These are phyloP conservation scores for Echinarachnius parma DNA, from an alignment of 53 echinoderm and acorn worm species.

Conservation along the genomic window DNA sequence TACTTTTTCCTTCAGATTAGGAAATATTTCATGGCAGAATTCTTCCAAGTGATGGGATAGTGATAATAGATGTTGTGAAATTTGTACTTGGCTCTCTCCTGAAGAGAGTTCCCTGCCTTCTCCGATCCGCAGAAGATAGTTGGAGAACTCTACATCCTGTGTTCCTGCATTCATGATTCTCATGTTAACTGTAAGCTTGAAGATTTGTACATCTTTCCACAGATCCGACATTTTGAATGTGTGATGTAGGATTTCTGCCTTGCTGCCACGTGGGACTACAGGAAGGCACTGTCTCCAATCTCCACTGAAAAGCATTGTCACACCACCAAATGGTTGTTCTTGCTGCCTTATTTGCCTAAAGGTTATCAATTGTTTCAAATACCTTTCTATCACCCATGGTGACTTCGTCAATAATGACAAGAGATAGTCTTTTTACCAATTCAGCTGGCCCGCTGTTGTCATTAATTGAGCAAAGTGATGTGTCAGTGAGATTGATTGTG, in stretches of 20 bases:
- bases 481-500: no score
- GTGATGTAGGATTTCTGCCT: conserved; percentile 26
- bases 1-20: conserved; percentile 3
- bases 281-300: conserved; percentile 47
- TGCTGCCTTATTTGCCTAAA: conserved; percentile 31
- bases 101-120: no score
- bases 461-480: no score
- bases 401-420: no score
- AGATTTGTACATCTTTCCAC: conserved; percentile 31
- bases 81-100: no score
- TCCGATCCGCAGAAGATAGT: conserved; percentile 8
- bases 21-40: conserved; percentile 11
- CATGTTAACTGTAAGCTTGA: conserved; percentile 41
- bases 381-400: no score
- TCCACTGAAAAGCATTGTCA: conserved; percentile 34
- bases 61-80: no score
- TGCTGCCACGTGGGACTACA: conserved; percentile 21
- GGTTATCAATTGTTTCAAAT: conserved; percentile 23
- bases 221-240: conserved; percentile 36
- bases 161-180: conserved; percentile 16
- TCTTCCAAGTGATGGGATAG: no score
- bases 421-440: no score
- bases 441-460: no score
- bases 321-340: conserved; percentile 27
- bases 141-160: background rate